Conservation (phyloP, 2,888 invertebrate species). For the Eueremaeus valkanovi region DNA sequence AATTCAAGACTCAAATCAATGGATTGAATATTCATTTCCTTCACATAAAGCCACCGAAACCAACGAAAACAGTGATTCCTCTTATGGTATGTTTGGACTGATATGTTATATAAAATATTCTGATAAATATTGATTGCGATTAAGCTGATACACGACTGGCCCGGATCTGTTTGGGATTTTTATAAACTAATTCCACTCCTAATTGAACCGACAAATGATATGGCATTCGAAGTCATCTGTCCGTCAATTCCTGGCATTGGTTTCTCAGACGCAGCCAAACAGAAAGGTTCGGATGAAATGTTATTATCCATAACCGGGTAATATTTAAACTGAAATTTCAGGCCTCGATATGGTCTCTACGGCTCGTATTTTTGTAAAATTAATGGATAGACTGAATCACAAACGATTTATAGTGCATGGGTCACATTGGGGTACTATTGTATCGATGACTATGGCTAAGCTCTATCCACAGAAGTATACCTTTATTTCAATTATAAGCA, state of each 20-base stretch:
- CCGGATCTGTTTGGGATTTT: slow-evolving; percentile 74
- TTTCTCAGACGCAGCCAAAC: slow-evolving; percentile 52
- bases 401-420: slow-evolving; percentile 51
- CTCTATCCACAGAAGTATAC: slow-evolving; percentile 50
- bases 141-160: slow-evolving; percentile 82
- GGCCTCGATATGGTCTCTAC: slow-evolving; percentile 41
- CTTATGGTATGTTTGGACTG: no score
- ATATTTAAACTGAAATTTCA: no score
- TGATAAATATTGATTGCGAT: no score
- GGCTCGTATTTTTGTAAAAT: slow-evolving; percentile 52
- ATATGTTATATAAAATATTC: no score
- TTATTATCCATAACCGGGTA: neutral
- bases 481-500: no score
- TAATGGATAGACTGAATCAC: slow-evolving; percentile 52
- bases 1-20: slow-evolving; percentile 71
- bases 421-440: slow-evolving; percentile 53
- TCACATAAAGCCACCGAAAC: slow-evolving; percentile 61
- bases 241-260: slow-evolving; percentile 56
- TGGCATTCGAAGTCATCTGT: slow-evolving; percentile 48
- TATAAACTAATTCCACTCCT: slow-evolving; percentile 58
- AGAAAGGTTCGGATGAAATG: slow-evolving; percentile 48
- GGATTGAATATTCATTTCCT: slow-evolving; percentile 67
- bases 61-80: slow-evolving; percentile 48
- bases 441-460: slow-evolving; percentile 49
- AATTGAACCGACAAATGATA: slow-evolving; percentile 9